Evolutionary conservation across 2,888 invertebrate species (phyloP).

Genomic region (Watsonalla binaria): DNA sequence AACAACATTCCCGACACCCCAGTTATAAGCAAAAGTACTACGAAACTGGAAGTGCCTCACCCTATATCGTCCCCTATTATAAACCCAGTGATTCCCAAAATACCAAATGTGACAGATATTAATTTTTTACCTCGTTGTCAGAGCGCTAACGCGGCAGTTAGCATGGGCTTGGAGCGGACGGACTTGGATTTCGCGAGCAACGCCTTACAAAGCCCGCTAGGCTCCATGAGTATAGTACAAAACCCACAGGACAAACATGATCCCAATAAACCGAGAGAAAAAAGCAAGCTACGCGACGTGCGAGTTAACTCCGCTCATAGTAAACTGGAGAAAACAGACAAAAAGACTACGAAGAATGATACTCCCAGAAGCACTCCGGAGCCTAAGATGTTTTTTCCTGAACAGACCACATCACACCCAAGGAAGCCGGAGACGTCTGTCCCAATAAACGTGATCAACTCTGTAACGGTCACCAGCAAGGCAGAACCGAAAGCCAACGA

Average conservation of each 20-base stretch:
- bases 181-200: conserved; percentile 58
- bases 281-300: conserved; percentile 69
- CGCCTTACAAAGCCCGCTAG: conserved; percentile 51
- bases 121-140: conserved; percentile 70
- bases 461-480: conserved; percentile 55
- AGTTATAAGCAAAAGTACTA: conserved; percentile 56
- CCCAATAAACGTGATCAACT: conserved; percentile 70
- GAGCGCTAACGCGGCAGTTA: conserved; percentile 66
- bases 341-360: conserved; percentile 56
- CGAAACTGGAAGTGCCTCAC: conserved; percentile 70
- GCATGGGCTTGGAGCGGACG: conserved; percentile 57
- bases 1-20: conserved; percentile 51
- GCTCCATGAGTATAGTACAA: conserved; percentile 56
- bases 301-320: conserved; percentile 72
- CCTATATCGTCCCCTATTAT: conserved; percentile 72
- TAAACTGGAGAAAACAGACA: conserved; percentile 67
- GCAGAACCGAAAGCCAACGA: conserved; percentile 59
- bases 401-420: conserved; percentile 45
- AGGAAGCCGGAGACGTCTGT: conserved; percentile 69
- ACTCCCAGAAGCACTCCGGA: conserved; percentile 66
- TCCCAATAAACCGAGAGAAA: conserved; percentile 61
- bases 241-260: conserved; percentile 57
- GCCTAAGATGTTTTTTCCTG: conserved; percentile 71
- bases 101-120: conserved; percentile 61
- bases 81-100: conserved; percentile 67